phyloP scores from a whole-genome alignment of 2,797 vertebrate genomes.

The Molossus alvarezi region DNA sequence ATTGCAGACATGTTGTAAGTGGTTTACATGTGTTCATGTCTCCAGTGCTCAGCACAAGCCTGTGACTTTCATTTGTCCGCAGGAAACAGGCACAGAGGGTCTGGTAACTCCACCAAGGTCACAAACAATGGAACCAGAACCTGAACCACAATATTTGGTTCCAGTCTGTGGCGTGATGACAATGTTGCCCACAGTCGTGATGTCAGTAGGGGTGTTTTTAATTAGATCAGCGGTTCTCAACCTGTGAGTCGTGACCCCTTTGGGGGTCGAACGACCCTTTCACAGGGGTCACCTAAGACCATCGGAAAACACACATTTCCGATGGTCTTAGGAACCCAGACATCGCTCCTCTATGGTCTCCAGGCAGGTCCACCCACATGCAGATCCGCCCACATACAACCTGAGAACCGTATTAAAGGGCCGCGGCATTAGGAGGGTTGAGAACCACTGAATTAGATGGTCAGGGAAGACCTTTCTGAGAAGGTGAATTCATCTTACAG shows the following conservation, averaged over 20 bases:
- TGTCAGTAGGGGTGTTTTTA: neutral
- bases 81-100: neutral
- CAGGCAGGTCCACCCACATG: no score
- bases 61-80: neutral
- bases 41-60: neutral
- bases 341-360: no score
- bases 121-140: neutral
- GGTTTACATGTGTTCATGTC: neutral
- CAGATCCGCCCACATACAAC: no score
- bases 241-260: no score
- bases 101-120: neutral
- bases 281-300: no score
- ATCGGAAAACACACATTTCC: no score
- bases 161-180: neutral
- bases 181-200: no score
- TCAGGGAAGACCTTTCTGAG: neutral
- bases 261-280: no score
- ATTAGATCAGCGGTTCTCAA: neutral
- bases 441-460: neutral
- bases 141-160: neutral
- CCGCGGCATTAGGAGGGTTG: no score
- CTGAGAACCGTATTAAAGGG: no score
- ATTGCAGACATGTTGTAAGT: neutral
- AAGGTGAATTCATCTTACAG: neutral
- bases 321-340: no score